phyloP scores from a whole-genome alignment of 2,113 vertebrate species.

The Eublepharis macularius region DNA sequence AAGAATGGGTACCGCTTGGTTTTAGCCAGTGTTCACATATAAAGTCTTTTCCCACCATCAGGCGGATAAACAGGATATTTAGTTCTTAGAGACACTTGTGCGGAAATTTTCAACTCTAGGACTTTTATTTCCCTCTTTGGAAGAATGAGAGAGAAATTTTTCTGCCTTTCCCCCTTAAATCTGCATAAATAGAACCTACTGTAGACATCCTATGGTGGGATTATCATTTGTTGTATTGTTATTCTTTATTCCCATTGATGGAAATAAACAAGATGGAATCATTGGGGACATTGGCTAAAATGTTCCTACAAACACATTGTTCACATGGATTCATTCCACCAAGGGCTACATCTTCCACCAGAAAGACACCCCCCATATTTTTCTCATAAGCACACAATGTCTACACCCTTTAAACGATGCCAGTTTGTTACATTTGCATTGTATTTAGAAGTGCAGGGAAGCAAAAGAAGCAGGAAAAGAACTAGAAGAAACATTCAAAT shows the following conservation, averaged over 20 bases:
- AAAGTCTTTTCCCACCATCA: not conserved
- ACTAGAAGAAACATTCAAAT: no score
- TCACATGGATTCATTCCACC: no score
- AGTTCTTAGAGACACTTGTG: not conserved
- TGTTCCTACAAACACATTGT: not conserved
- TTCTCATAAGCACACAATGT: no score
- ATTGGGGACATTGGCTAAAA: not conserved
- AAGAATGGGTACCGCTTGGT: slow-evolving; percentile 54
- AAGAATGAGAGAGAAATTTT: not conserved
- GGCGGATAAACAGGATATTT: slow-evolving; percentile 3
- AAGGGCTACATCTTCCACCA: no score
- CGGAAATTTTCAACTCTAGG: not conserved
- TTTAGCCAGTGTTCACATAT: fast-evolving
- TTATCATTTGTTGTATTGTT: not conserved
- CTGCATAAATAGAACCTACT: not conserved
- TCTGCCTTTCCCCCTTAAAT: not conserved
- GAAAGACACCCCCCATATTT: no score
- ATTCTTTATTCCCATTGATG: not conserved
- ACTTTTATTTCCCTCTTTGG: not conserved
- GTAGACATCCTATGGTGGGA: not conserved
- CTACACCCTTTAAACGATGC: no score
- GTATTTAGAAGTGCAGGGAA: no score
- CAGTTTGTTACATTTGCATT: no score
- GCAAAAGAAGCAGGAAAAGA: no score
- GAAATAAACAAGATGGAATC: no score